phyloP scores from a whole-genome alignment of 2,113 vertebrate genomes.

The Phylloscopus trochilus region DNA sequence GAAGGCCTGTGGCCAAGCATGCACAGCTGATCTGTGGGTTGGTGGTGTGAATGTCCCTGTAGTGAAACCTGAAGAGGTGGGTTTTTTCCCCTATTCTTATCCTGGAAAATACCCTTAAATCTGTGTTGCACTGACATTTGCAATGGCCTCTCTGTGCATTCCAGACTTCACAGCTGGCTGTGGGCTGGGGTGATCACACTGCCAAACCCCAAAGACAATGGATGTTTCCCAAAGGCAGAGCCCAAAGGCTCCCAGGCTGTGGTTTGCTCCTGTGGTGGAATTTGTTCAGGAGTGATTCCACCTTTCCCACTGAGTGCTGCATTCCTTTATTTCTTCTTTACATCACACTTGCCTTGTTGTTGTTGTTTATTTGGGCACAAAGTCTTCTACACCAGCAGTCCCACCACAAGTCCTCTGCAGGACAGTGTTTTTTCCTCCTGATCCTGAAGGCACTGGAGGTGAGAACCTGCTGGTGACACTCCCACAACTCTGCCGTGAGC shows the following conservation, averaged over 20 bases:
- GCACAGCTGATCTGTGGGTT: background rate
- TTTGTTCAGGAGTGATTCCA: background rate
- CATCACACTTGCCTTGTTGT: background rate
- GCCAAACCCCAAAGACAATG: background rate
- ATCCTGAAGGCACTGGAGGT: background rate
- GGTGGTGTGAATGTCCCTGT: background rate
- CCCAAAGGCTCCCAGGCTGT: background rate
- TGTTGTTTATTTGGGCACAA: background rate
- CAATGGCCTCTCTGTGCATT: background rate
- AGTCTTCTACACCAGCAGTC: background rate
- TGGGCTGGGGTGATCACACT: background rate
- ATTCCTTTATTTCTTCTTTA: background rate
- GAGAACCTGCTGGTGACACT: background rate
- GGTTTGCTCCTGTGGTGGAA: background rate
- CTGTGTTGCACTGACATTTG: background rate
- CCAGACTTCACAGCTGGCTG: background rate
- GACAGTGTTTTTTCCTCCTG: background rate
- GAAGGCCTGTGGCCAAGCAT: background rate
- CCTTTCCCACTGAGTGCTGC: background rate
- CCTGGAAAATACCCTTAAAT: background rate
- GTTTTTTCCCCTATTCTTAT: fast-evolving
- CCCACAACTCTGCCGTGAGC: background rate
- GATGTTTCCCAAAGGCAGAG: background rate
- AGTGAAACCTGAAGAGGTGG: background rate
- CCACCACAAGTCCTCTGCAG: background rate